phyloP scores from a whole-genome alignment of 2,888 invertebrate genomes.

The Noctua fimbriata region DNA sequence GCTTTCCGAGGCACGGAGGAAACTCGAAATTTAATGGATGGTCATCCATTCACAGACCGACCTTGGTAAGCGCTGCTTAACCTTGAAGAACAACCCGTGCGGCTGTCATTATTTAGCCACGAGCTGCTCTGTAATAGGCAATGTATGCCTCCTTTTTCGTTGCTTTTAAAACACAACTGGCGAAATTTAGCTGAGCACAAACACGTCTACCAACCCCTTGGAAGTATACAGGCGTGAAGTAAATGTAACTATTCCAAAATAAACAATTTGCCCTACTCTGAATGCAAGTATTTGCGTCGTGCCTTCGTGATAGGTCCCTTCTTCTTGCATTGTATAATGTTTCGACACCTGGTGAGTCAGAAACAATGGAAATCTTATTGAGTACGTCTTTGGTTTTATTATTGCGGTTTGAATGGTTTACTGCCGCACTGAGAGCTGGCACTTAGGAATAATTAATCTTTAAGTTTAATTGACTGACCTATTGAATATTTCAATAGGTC shows the following conservation, averaged over 20 bases:
- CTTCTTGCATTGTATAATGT: conserved; percentile 13
- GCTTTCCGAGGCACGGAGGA: background rate
- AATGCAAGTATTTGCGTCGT: conserved; percentile 20
- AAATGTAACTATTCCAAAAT: background rate
- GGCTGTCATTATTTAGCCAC: background rate
- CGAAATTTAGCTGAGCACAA: background rate
- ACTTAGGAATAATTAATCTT: background rate
- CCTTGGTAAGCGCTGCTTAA: background rate
- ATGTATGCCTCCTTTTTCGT: background rate
- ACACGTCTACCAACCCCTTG: background rate
- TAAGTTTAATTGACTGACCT: background rate
- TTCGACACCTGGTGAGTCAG: conserved; percentile 52
- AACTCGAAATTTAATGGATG: background rate
- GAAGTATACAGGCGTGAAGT: background rate
- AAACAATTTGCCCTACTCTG: background rate
- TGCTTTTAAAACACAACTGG: background rate
- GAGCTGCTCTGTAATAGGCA: background rate
- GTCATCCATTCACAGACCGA: background rate
- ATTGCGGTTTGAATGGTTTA: background rate
- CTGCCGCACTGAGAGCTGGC: background rate
- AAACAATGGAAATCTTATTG: conserved; percentile 26
- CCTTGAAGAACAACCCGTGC: background rate
- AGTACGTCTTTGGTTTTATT: conserved; percentile 24
- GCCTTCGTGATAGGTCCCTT: conserved; percentile 44
- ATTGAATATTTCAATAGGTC: too few relatives aligned